Evolutionary conservation across 2,888 invertebrate species (phyloP), one percentile per base, ranked within the genome.

Genomic region (Pelosia muscerda): DNA sequence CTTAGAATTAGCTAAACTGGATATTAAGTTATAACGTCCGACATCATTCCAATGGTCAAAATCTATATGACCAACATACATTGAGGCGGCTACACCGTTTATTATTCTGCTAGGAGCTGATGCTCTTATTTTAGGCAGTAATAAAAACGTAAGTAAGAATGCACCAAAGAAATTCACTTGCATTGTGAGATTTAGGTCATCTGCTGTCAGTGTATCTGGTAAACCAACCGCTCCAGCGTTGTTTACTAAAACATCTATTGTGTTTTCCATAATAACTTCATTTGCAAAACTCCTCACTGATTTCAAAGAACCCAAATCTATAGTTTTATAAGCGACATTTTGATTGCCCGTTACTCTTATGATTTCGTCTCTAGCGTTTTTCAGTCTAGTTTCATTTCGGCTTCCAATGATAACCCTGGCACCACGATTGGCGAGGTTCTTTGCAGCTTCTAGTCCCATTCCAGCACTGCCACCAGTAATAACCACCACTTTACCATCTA

Each of bases 161-260:
- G 96, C 96, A 11, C 97, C 97, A 81, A 97, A 96, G 84, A 97
- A 96, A 85, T 97, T 97, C 62, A 96, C 95, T 83, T 97, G 97
- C 95, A 97, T 96, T 2, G 95, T 95, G 2, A 95, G 85, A 75
- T 97, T 96, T 34, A 97, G 88, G 1, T 96, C 96, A 76, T 97
- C 97, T 77, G 95, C 94, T 0, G 97, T 96, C 22, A 94, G 84
- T 65, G 83, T 90, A 66, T 93, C 91, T 0, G 92, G 90, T 0
- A 92, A 77, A 0, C 88, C 93, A 1, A 91, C 81, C 0, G 95
- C 90, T n/a, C 96, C 96, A 1, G 96, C 96, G 77, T 96, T 96
- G 84, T 96, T 96, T 64, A 96, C 84, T 25, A 96, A 84, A 8
- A 96, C 90, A 77, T 96, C 93, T 25, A 96, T 75, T 63, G 84